Conservation (phyloP, 1,140 invertebrate genomes). For the Eumeta japonica region DNA sequence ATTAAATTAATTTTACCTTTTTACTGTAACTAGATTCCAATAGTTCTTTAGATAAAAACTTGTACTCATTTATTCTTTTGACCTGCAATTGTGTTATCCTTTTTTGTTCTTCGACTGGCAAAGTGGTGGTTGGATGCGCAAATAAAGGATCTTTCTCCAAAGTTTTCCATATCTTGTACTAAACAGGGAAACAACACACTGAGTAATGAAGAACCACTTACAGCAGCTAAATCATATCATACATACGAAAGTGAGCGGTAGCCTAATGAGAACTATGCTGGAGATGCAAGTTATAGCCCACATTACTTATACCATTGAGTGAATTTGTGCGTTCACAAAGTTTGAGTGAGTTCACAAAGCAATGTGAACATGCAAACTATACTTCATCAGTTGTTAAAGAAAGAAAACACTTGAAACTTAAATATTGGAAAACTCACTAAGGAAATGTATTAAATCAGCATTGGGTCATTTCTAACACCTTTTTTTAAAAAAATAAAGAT, state of each 20-base stretch:
- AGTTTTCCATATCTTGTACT: slow-evolving; percentile 80
- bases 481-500: too few relatives aligned
- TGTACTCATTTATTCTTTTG: slow-evolving; percentile 58
- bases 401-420: too few relatives aligned
- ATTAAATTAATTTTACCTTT: too few relatives aligned
- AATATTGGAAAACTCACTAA: too few relatives aligned
- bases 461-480: too few relatives aligned
- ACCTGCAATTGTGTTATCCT: slow-evolving; percentile 63
- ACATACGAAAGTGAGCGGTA: background rate
- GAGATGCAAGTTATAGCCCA: too few relatives aligned
- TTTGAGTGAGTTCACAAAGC: too few relatives aligned
- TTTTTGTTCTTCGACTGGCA: slow-evolving; percentile 72
- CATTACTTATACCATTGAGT: background rate
- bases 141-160: slow-evolving; percentile 83
- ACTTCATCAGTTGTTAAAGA: too few relatives aligned
- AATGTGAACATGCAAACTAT: too few relatives aligned
- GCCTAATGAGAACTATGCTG: too few relatives aligned
- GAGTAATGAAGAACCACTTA: slow-evolving; percentile 8
- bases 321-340: too few relatives aligned
- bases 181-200: slow-evolving; percentile 35
- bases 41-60: slow-evolving; percentile 60
- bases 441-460: too few relatives aligned
- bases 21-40: slow-evolving; percentile 62
- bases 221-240: background rate
- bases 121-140: slow-evolving; percentile 55